These are phyloP conservation scores for Meteorus sp. DNA, from an alignment of 1,140 invertebrate genomes.

Conservation along the genomic window DNA sequence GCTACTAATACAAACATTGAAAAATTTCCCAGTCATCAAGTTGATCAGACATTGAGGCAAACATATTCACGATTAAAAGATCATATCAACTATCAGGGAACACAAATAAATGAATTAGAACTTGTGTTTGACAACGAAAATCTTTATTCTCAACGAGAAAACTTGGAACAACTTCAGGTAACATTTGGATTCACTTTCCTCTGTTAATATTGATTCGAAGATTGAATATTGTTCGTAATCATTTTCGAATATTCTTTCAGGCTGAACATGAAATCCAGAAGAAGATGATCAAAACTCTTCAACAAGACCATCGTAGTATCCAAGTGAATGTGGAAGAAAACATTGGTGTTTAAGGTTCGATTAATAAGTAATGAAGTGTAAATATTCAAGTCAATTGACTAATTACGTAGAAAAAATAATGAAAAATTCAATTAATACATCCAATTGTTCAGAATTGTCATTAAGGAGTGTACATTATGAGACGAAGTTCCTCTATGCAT, in stretches of 20 bases:
- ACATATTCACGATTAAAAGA: slow-evolving; percentile 43
- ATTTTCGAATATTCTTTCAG: slow-evolving; percentile 33
- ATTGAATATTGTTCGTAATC: no score
- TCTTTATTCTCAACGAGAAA: slow-evolving; percentile 35
- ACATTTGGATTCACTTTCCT: slow-evolving; percentile 9
- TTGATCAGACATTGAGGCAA: slow-evolving; percentile 38
- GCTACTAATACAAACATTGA: background rate
- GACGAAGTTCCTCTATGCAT: no score
- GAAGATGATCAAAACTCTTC: slow-evolving; percentile 49
- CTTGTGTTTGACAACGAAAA: slow-evolving; percentile 41
- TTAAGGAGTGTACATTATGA: no score
- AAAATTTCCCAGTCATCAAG: slow-evolving; percentile 30
- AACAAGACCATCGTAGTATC: slow-evolving; percentile 52
- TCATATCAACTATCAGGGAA: slow-evolving; percentile 42
- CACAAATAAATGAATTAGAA: slow-evolving; percentile 49
- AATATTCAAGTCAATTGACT: no score
- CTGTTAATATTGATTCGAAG: slow-evolving; percentile 2
- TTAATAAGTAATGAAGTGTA: background rate
- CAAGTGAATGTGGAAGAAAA: slow-evolving; percentile 48
- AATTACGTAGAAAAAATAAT: no score
- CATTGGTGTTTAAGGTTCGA: slow-evolving; percentile 42
- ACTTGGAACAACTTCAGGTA: slow-evolving; percentile 50
- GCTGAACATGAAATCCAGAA: slow-evolving; percentile 53
- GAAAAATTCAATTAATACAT: no score
- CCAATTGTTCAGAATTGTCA: no score